A percentile compares a stretch with the other conserved stretches of the same genome.
These are phyloP conservation scores for Littorina saxatilis DNA, from an alignment of 1,140 invertebrate genomes.

Conservation along the genomic window DNA sequence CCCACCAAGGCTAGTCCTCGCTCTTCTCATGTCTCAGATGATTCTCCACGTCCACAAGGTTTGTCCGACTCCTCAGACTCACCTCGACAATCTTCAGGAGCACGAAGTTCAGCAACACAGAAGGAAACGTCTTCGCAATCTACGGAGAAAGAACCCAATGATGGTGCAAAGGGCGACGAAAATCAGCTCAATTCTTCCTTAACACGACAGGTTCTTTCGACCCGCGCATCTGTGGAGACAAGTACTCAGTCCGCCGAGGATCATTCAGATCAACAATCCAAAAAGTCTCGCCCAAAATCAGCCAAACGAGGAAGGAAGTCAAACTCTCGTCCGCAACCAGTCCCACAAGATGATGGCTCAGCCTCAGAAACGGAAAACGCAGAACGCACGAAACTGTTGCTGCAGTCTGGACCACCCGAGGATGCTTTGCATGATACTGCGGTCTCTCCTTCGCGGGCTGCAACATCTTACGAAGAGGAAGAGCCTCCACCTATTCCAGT, in stretches of 20 bases:
- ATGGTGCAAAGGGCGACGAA: background rate
- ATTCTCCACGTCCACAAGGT: background rate
- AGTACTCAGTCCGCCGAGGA: no score
- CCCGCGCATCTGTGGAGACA: no score
- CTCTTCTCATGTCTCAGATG: background rate
- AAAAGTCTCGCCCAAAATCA: background rate
- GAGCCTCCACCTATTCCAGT: constrained; percentile 6
- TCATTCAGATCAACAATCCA: no score
- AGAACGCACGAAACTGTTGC: background rate
- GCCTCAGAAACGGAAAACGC: background rate
- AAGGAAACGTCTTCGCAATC: background rate
- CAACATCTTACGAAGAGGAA: no score
- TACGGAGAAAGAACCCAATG: background rate
- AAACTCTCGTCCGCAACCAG: background rate
- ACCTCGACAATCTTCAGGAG: background rate
- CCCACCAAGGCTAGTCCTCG: background rate
- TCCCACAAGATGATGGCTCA: background rate
- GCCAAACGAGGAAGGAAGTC: background rate
- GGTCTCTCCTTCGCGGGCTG: background rate
- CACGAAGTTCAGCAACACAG: background rate
- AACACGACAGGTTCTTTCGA: no score
- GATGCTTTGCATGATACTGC: background rate
- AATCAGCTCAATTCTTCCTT: no score
- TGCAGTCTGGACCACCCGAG: background rate
- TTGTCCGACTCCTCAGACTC: background rate